Conservation (phyloP, 2,888 invertebrate genomes). For the Bedellia somnulentella region DNA sequence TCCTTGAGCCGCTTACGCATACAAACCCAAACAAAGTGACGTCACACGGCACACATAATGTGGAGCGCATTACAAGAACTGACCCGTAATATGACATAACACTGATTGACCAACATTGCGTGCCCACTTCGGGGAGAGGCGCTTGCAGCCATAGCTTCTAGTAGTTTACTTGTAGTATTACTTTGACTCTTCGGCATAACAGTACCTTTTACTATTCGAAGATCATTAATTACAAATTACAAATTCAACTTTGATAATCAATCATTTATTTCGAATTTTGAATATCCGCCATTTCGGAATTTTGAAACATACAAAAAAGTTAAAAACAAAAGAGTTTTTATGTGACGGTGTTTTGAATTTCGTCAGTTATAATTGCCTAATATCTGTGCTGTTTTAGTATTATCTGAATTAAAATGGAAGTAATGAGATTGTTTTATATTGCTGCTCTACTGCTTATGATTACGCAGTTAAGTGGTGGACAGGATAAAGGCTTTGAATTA, state of each 20-base stretch:
- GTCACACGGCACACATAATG: conserved; percentile 2
- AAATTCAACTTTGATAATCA: no score
- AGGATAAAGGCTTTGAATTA: conserved; percentile 67
- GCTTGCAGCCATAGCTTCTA: conserved; percentile 22
- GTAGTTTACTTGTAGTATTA: conserved; percentile 25
- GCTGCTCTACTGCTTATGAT: conserved; percentile 11
- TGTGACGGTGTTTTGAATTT: no score
- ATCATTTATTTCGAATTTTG: no score
- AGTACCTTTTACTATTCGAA: no score
- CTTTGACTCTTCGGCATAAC: conserved; percentile 19
- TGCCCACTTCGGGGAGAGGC: conserved; percentile 18
- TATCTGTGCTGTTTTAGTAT: no score
- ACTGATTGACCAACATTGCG: conserved; percentile 20
- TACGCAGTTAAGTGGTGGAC: conserved; percentile 14
- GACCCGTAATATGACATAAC: conserved; percentile 13
- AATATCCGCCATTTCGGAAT: no score
- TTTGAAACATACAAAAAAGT: no score
- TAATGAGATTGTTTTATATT: conserved; percentile 5
- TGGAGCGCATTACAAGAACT: conserved; percentile 2
- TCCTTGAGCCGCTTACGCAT: no score
- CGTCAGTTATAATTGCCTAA: no score
- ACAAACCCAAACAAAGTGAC: conserved; percentile 1
- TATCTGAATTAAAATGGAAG: conserved; percentile 4
- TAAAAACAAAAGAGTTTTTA: no score
- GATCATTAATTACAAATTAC: no score